Conservation (phyloP, 1,140 invertebrate genomes). For the Drosophila littoralis region DNA sequence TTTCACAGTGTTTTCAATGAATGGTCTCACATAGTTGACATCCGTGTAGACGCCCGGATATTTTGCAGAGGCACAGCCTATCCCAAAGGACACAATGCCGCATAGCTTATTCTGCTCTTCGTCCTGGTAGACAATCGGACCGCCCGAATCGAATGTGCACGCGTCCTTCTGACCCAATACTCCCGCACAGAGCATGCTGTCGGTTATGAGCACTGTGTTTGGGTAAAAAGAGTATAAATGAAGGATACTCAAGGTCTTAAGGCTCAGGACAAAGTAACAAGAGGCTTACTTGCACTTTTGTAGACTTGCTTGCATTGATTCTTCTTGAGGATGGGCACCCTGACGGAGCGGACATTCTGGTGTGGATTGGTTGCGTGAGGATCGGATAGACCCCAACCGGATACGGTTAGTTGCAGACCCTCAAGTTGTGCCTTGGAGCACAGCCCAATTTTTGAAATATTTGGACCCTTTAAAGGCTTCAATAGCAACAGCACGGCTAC, state of each 20-base stretch:
- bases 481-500: conserved; percentile 45
- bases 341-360: conserved; percentile 32
- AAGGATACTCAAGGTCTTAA: neutral
- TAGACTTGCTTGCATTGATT: conserved; percentile 36
- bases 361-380: neutral
- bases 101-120: conserved; percentile 34
- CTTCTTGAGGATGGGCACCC: conserved; percentile 52
- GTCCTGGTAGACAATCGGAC: conserved; percentile 47
- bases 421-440: conserved; percentile 14
- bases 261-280: no score
- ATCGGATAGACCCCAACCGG: conserved; percentile 61
- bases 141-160: conserved; percentile 71
- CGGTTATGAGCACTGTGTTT: conserved; percentile 24
- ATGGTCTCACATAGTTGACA: conserved; percentile 67
- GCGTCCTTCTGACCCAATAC: conserved; percentile 55
- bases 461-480: neutral
- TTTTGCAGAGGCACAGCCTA: conserved; percentile 59
- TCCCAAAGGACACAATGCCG: conserved; percentile 71
- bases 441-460: conserved; percentile 20
- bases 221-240: neutral
- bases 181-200: conserved; percentile 67
- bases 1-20: conserved; percentile 42
- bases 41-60: conserved; percentile 74
- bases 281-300: conserved; percentile 22
- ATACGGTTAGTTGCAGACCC: conserved; percentile 27